phyloP scores from a whole-genome alignment of 2,797 vertebrate species.

The Manis javanica region DNA sequence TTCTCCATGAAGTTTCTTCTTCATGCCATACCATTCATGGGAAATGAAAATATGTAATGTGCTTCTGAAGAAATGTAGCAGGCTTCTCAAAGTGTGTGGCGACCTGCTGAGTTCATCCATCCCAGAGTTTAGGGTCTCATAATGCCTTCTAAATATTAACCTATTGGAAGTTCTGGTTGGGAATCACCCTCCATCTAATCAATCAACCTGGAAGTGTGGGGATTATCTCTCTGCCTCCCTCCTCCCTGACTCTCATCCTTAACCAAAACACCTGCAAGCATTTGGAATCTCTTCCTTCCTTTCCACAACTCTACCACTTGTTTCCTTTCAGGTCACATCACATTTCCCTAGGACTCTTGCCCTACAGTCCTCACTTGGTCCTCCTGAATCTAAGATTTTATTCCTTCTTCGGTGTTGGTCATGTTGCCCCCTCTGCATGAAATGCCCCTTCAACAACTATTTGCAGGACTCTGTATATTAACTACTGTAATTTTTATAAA shows the following conservation, averaged over 20 bases:
- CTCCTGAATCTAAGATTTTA: background rate
- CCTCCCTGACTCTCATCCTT: background rate
- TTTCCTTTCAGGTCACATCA: background rate
- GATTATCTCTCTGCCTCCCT: background rate
- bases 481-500: too few relatives aligned
- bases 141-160: background rate
- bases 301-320: background rate
- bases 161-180: background rate
- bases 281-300: background rate
- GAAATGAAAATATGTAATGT: background rate
- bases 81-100: background rate
- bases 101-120: background rate
- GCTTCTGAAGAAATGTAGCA: background rate
- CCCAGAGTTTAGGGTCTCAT: too few relatives aligned
- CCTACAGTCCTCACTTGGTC: background rate
- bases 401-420: background rate
- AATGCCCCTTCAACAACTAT: background rate
- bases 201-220: background rate
- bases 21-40: background rate
- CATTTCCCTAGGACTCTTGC: background rate
- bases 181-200: background rate
- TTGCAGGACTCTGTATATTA: background rate
- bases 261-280: background rate
- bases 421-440: background rate
- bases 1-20: background rate